Evolutionary conservation across 1,140 invertebrate species (phyloP), one percentile per base, ranked within the genome.

Genomic region (Sitobion miscanthi): DNA sequence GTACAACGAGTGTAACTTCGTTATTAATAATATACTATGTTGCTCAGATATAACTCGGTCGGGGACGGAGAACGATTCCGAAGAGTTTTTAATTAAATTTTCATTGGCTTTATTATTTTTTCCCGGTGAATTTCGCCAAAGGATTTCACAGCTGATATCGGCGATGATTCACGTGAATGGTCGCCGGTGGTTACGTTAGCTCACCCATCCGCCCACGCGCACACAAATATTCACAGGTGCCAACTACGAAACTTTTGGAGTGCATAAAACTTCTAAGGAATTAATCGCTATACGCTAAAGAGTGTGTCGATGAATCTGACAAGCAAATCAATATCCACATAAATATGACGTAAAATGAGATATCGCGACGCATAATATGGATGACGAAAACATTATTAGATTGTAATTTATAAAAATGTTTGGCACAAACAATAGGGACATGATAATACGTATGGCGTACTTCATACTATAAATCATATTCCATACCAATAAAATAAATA

Each of bases 41-140:
- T 54, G 6, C 21, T 38, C 88, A 14, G 25, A 8, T 35, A 30
- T 42, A 30, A 54, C 54, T 62, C 52, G 52, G 25, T 45, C 38
- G 88, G 38, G 45, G 45, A 89, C 47, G 20, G 14, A 25, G 57
- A 54, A 88, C n/a, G n/a, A 54, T 7, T 35, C 47, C 17, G 30
- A 11, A 88, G 87, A 52, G 87, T 57, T 90, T 90, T 62, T 90
- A 90, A 90, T 90, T 90, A 62, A 90, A 90, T 42, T 62, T 42
- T 17, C 52, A 42, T 38, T 25, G 8, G 21, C n/a, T 38, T 90
- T 90, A 62, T 90, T 90, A 52, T 90, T 62, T 57, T 42, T 90
- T 62, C 14, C 87, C 38, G 4, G 52, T 17, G 7, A 35, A 88
- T 52, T 88, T 88, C 45, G 3, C 11, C 17, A 88, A 35, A 38